Percentiles rank a stretch among this genome's conserved stretches.
Conservation (phyloP, 2,113 vertebrate genomes). For the Sus scrofa region DNA sequence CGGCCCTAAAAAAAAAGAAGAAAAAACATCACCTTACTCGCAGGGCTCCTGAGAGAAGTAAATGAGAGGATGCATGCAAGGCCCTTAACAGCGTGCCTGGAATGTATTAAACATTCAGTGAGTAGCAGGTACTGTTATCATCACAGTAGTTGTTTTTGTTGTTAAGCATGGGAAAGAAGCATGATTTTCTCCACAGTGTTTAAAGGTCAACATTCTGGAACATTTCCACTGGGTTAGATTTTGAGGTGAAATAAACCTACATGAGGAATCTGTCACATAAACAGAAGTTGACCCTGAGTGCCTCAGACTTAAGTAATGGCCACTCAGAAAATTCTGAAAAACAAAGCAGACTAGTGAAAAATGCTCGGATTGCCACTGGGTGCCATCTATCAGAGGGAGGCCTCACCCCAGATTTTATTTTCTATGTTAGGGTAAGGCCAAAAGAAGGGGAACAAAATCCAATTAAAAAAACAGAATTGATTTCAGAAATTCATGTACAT, state of each 20-base stretch:
- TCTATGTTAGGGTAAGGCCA: slow-evolving; percentile 26
- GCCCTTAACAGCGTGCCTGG: background rate
- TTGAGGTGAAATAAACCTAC: slow-evolving; percentile 76
- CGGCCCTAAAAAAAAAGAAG: background rate
- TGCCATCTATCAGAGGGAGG: slow-evolving; percentile 58
- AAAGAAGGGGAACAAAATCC: slow-evolving; percentile 62
- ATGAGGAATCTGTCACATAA: slow-evolving; percentile 72
- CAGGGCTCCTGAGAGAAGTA: background rate
- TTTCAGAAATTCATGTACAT: slow-evolving; percentile 49
- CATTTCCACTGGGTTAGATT: slow-evolving; percentile 66
- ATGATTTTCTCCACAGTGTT: slow-evolving; percentile 41
- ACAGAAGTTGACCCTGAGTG: slow-evolving; percentile 73
- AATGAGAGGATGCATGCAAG: background rate
- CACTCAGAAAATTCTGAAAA: slow-evolving; percentile 68
- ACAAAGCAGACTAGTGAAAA: slow-evolving; percentile 71
- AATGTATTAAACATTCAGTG: background rate
- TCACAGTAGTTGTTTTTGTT: background rate
- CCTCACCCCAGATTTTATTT: slow-evolving; percentile 57
- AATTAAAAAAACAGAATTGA: slow-evolving; percentile 74
- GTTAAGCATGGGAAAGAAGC: slow-evolving; percentile 28
- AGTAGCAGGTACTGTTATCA: background rate
- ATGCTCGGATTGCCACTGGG: slow-evolving; percentile 59
- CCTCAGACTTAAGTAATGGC: slow-evolving; percentile 59
- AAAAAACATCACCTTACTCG: background rate
- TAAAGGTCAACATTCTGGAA: slow-evolving; percentile 76